Evolutionary conservation across 2,113 vertebrate genomes (phyloP).

Genomic region (Tetrax tetrax): DNA sequence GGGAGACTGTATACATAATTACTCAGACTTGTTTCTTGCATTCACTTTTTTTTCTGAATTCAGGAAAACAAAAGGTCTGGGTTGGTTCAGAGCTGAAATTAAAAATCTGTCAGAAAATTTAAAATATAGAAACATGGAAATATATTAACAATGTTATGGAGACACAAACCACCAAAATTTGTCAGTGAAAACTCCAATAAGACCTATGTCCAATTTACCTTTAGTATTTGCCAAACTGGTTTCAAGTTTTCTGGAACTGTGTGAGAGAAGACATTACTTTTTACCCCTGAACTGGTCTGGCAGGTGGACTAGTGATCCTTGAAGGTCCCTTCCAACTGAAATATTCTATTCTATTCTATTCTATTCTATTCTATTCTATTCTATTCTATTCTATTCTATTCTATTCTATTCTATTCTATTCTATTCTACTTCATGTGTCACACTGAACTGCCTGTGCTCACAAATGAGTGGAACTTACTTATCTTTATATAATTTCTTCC

Average conservation of each 20-base stretch:
- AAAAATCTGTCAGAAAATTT: not conserved
- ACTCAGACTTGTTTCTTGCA: not conserved
- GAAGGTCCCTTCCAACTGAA: no score
- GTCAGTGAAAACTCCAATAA: not conserved
- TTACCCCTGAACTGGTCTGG: no score
- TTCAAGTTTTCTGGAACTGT: not conserved
- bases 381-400: no score
- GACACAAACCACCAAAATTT: not conserved
- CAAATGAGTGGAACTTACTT: not conserved
- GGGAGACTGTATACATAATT: constrained; percentile 11
- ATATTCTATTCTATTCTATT: no score
- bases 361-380: no score
- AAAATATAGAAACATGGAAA: not conserved
- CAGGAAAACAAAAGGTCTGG: not conserved
- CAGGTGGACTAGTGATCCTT: no score
- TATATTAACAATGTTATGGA: not conserved
- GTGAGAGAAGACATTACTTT: not conserved
- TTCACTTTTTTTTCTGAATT: not conserved
- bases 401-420: no score
- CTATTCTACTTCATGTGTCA: not conserved
- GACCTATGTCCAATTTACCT: not conserved
- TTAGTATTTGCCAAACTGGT: not conserved
- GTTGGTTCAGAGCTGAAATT: not conserved
- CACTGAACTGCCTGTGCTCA: not conserved
- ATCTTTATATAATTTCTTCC: not conserved